Evolutionary conservation across 2,113 vertebrate genomes (phyloP), one percentile per base, ranked within the genome.

Genomic region (Tringa solitaria): DNA sequence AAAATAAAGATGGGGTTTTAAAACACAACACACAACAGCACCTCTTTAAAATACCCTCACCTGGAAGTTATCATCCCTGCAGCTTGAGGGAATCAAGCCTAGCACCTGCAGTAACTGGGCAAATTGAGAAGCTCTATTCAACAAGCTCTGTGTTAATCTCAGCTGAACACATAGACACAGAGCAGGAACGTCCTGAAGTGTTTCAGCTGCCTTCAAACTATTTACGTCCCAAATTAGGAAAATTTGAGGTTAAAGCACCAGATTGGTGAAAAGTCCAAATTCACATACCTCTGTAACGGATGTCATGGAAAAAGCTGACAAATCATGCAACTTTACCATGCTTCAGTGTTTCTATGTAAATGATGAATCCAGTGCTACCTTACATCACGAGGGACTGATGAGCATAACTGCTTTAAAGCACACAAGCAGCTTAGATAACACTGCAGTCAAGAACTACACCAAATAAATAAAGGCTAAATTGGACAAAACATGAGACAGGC

Each of bases 381-480:
- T 51, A 22, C 30, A 6, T 32, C 1, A 2, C 1, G 11, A 39
- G 12, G 51, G 45, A 56, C n/a, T 72, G 84, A 43, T 50, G 50
- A 83, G 28, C 15, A 24, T 43, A 75, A 75, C 46, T 68, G 41
- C 51, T 87, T 43, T 11, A 78, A 72, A 89, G 76, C 54, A 56
- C 35, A 39, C 35, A 16, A 46, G 33, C 37, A 69, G 73, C 57
- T 89, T 64, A n/a, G 56, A 19, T 64, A 89, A 41, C 39, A 24
- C 69, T 43, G 33, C 72, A 91, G 84, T 46, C 53, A 33, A 84
- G 67, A 96, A 50, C 74, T 69, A 80, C 53, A 87, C 45, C 81
- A 87, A 79, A 79, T 84, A 95, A 91, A 89, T 70, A 87, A 81
- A 69, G 50, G 45, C 70, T 93, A 87, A 95, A 93, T 82, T 94